phyloP scores from a whole-genome alignment of 2,888 invertebrate species.

The Vesta saturnalis region DNA sequence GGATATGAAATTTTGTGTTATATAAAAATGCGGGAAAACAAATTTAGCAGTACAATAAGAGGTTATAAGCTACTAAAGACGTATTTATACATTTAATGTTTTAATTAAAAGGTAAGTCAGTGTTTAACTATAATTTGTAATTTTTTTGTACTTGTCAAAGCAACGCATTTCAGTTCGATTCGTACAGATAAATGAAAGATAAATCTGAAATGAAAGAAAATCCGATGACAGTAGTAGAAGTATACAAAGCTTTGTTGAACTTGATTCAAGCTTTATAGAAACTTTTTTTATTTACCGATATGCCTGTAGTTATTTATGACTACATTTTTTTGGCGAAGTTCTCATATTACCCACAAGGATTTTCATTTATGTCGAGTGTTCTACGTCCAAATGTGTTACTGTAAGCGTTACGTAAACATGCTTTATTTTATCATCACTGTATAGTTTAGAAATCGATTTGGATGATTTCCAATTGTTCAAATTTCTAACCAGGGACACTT shows the following conservation, averaged over 20 bases:
- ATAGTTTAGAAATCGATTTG: neutral
- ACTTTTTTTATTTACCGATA: neutral
- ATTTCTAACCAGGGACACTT: neutral
- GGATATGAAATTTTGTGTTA: neutral
- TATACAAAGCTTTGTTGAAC: neutral
- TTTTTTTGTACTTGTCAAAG: neutral
- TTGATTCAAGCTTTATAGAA: neutral
- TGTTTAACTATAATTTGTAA: neutral
- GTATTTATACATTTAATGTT: neutral
- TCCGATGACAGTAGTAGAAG: neutral
- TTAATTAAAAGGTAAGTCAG: neutral
- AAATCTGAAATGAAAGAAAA: neutral
- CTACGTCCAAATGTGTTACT: too few species aligned
- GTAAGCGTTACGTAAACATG: neutral
- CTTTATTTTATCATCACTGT: neutral
- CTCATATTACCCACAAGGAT: too few species aligned
- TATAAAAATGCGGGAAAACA: neutral
- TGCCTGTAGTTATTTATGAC: too few species aligned
- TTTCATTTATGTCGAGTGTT: too few species aligned
- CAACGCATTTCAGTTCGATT: neutral
- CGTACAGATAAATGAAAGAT: neutral
- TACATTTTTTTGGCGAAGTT: too few species aligned
- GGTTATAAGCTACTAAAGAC: slow-evolving; percentile 3
- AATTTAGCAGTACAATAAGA: neutral
- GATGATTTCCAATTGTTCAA: neutral